phyloP scores from a whole-genome alignment of 2,797 vertebrate species.

The Chromobotia macracanthus region DNA sequence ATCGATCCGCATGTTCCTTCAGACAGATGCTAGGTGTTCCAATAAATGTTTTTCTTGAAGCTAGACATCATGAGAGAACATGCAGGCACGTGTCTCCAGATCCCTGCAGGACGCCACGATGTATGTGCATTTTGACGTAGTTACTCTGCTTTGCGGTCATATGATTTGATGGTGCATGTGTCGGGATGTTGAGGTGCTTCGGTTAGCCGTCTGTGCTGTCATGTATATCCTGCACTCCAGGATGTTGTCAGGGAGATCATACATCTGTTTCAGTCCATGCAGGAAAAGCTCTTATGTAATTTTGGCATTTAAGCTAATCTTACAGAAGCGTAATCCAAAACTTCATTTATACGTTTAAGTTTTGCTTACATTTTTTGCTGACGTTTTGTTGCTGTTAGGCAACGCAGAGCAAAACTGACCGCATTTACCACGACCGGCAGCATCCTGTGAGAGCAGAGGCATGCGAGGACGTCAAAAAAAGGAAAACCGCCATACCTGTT shows the following conservation, averaged over 20 bases:
- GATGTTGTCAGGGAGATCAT: conserved; percentile 39
- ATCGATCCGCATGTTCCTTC: too few relatives aligned
- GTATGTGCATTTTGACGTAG: background rate
- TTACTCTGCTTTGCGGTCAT: conserved; percentile 1
- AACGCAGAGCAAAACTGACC: conserved; percentile 19
- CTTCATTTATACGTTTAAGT: background rate
- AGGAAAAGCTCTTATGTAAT: conserved; percentile 36
- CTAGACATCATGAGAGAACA: background rate
- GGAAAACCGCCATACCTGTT: conserved; percentile 35
- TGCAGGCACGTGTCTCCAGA: conserved; percentile 8
- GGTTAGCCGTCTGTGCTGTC: conserved; percentile 41
- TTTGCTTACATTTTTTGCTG: conserved; percentile 6
- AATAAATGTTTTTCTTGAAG: too few relatives aligned
- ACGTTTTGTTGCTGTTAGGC: conserved; percentile 22
- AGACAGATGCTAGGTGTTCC: too few relatives aligned
- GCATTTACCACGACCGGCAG: conserved; percentile 22
- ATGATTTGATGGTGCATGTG: conserved; percentile 21
- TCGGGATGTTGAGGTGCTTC: conserved; percentile 21
- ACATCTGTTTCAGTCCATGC: conserved; percentile 9
- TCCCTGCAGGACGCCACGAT: conserved; percentile 8
- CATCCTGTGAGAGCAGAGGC: conserved; percentile 33
- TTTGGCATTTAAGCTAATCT: conserved; percentile 5
- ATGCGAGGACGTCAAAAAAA: conserved; percentile 32
- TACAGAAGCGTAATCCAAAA: conserved; percentile 3
- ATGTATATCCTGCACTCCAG: conserved; percentile 11